These are phyloP conservation scores for Philonicus albiceps DNA, from an alignment of 2,888 invertebrate genomes.

Conservation along the genomic window DNA sequence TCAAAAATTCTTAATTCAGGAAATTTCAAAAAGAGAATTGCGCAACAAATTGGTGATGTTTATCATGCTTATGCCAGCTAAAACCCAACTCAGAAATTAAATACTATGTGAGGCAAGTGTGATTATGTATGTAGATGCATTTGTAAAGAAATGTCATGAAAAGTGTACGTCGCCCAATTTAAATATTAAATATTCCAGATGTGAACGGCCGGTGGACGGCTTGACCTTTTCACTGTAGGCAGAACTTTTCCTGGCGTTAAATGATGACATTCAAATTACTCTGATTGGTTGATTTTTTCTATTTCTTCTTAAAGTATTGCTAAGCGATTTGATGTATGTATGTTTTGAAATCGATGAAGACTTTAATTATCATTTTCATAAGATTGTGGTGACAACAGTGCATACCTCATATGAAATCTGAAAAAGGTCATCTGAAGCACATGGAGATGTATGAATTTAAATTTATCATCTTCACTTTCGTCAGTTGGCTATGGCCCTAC, in stretches of 20 bases:
- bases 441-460: background rate
- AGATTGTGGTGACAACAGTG: background rate
- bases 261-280: background rate
- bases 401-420: background rate
- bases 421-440: background rate
- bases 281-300: background rate
- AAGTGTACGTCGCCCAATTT: background rate
- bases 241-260: background rate
- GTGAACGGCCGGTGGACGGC: background rate
- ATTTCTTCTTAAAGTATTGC: background rate
- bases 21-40: background rate
- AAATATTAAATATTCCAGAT: background rate
- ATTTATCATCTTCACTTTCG: background rate
- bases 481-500: background rate
- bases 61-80: background rate
- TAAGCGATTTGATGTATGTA: background rate
- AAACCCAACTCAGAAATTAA: background rate
- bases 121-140: background rate
- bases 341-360: background rate
- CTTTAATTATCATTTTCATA: background rate
- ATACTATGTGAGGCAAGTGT: background rate
- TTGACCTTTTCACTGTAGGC: background rate
- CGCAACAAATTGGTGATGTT: background rate
- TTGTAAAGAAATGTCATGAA: background rate
- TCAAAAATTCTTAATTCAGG: background rate